phyloP scores from a whole-genome alignment of 2,888 invertebrate genomes.

The Torymus aiolomorphi region DNA sequence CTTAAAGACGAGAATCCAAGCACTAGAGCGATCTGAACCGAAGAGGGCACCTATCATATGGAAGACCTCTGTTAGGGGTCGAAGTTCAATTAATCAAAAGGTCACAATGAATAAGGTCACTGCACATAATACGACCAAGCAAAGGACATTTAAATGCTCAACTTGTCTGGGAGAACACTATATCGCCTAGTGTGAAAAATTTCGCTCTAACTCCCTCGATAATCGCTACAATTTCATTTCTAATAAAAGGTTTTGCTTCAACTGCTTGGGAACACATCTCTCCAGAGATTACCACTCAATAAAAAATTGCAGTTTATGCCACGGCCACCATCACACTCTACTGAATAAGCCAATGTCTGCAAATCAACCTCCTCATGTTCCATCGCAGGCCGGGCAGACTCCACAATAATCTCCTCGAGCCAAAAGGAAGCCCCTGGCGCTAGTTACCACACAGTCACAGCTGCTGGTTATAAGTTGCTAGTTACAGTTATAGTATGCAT shows the following conservation, averaged over 20 bases:
- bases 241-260: constrained; percentile 1
- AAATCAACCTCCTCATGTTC: too few species aligned
- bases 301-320: background rate
- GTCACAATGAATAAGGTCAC: background rate
- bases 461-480: background rate
- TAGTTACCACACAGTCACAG: too few species aligned
- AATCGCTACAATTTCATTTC: background rate
- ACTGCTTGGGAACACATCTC: background rate
- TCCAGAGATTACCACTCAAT: background rate
- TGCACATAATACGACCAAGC: background rate
- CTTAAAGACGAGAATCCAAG: too few species aligned
- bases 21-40: too few species aligned
- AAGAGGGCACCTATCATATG: too few species aligned
- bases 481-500: background rate
- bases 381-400: background rate
- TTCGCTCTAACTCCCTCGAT: background rate
- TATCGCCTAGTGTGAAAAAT: background rate
- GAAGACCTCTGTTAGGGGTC: too few species aligned
- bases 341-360: background rate
- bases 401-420: background rate
- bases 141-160: background rate
- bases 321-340: constrained; percentile 6
- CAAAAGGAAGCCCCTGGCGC: background rate
- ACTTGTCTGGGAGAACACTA: background rate
- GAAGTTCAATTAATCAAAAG: background rate